Percentiles rank a stretch among this genome's conserved stretches.
Evolutionary conservation across 1,140 invertebrate species (phyloP).

Genomic region (Epicauta chinensis): DNA sequence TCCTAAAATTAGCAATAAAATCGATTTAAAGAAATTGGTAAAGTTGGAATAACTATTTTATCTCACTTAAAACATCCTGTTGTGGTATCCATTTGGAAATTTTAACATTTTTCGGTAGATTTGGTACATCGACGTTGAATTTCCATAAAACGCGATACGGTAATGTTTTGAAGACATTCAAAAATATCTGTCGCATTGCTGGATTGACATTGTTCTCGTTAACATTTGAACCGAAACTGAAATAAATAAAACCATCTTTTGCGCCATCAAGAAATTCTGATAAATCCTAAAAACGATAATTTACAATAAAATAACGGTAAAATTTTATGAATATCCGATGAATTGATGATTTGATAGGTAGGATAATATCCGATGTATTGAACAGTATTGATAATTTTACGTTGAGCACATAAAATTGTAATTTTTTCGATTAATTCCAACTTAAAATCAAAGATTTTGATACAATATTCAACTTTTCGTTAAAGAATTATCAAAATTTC

Average conservation of each 20-base stretch:
- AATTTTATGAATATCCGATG: constrained; percentile 16
- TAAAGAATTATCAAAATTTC: too few relatives aligned
- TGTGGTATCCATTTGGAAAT: constrained; percentile 51
- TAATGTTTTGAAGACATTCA: too few relatives aligned
- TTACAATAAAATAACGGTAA: too few relatives aligned
- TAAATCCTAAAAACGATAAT: constrained; percentile 6
- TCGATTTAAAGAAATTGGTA: neutral
- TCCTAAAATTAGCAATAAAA: constrained; percentile 33
- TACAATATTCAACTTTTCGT: too few relatives aligned
- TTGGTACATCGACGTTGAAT: constrained; percentile 1
- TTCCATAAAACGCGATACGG: constrained; percentile 1
- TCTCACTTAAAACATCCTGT: constrained; percentile 48
- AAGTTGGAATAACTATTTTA: constrained; percentile 13
- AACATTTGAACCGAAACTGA: neutral
- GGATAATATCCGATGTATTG: too few relatives aligned
- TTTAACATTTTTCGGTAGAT: constrained; percentile 43
- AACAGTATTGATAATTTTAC: too few relatives aligned
- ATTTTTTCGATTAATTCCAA: too few relatives aligned
- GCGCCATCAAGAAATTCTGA: neutral
- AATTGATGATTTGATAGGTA: too few relatives aligned
- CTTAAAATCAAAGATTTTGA: too few relatives aligned
- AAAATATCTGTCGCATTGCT: too few relatives aligned
- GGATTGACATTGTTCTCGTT: too few relatives aligned
- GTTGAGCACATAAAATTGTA: too few relatives aligned
- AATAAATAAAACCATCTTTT: neutral